Evolutionary conservation across 2,888 invertebrate species (phyloP).

Genomic region (Cosmia trapezina): DNA sequence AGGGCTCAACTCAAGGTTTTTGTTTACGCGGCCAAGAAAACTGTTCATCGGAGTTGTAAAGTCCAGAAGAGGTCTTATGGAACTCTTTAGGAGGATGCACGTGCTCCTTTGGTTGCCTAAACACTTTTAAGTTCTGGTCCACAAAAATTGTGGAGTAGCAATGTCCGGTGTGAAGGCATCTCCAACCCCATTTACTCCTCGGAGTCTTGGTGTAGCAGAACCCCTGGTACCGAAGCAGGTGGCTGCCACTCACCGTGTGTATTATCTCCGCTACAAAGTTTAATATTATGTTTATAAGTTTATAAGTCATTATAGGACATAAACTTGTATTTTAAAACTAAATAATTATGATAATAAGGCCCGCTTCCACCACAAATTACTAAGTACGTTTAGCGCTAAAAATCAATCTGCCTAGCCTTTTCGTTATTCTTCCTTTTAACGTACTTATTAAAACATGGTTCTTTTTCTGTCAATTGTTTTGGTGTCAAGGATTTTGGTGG

Average conservation of each 20-base stretch:
- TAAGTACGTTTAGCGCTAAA: not conserved
- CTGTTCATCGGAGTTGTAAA: slow-evolving; percentile 30
- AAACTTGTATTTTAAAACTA: not conserved
- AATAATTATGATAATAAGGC: too few relatives aligned
- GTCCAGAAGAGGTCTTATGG: slow-evolving; percentile 38
- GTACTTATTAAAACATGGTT: not conserved
- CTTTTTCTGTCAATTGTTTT: not conserved
- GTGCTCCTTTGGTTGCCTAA: slow-evolving; percentile 55
- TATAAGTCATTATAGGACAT: not conserved
- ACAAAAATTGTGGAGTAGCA: slow-evolving; percentile 66
- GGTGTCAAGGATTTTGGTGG: not conserved
- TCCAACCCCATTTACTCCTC: slow-evolving; percentile 64
- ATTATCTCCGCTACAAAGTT: slow-evolving; percentile 64
- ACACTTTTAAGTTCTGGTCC: slow-evolving; percentile 44
- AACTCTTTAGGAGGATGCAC: slow-evolving; percentile 60
- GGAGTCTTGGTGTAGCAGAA: slow-evolving; percentile 68
- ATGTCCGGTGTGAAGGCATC: slow-evolving; percentile 71
- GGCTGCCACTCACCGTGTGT: slow-evolving; percentile 60
- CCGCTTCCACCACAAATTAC: not conserved
- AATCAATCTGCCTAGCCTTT: too few relatives aligned
- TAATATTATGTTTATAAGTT: slow-evolving; percentile 1
- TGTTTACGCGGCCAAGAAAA: slow-evolving; percentile 22
- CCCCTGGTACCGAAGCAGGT: slow-evolving; percentile 64
- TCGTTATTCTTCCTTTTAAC: too few relatives aligned
- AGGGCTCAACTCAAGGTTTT: not conserved